A percentile compares a stretch with the other conserved stretches of the same genome.
Conservation (phyloP, 2,888 invertebrate species). For the Aphodius granarius region DNA sequence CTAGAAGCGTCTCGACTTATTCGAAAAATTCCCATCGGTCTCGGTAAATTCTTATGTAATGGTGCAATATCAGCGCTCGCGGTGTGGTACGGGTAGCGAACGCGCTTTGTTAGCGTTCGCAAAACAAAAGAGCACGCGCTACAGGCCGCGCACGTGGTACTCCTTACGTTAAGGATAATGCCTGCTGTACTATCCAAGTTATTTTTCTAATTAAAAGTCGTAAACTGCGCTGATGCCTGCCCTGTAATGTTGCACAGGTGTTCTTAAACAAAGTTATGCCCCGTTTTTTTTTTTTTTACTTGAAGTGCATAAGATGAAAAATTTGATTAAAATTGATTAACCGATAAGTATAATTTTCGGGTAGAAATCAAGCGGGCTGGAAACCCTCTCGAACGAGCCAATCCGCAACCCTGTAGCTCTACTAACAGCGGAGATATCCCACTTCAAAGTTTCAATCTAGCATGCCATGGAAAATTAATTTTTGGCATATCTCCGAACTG, state of each 20-base stretch:
- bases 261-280: conserved; percentile 4
- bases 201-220: conserved; percentile 11
- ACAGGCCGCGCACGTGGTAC: conserved; percentile 1
- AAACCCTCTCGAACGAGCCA: not conserved
- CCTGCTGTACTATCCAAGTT: conserved; percentile 47
- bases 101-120: not conserved
- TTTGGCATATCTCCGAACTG: not conserved
- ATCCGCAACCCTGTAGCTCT: not conserved
- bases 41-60: not conserved
- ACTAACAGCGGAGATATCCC: not conserved
- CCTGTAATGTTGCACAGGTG: not conserved
- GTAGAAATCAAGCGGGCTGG: not conserved
- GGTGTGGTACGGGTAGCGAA: not conserved
- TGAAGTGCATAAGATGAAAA: not conserved
- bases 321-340: not conserved
- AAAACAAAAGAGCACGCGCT: conserved; percentile 4
- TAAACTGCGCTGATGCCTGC: not conserved
- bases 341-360: not conserved
- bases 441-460: not conserved
- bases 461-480: not conserved
- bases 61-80: not conserved
- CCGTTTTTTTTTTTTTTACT: not conserved
- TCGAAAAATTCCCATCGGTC: not conserved
- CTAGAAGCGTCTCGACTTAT: not conserved
- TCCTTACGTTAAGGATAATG: conserved; percentile 40